A percentile compares a stretch with the other conserved stretches of the same genome.
phyloP scores from a whole-genome alignment of 2,797 vertebrate genomes.

The Labeo calbasu region DNA sequence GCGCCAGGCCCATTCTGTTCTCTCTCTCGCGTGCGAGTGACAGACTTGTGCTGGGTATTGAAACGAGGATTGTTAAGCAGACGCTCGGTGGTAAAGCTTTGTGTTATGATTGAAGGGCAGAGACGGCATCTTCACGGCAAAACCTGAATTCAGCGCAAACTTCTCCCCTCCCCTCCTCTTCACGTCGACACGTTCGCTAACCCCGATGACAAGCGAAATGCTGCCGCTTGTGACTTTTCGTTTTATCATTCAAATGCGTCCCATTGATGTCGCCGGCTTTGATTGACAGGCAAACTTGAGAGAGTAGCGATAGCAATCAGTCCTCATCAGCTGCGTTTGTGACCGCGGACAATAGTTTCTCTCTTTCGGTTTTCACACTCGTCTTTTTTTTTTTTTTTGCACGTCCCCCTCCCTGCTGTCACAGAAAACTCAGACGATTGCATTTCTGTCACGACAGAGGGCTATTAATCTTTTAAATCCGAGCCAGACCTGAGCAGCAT shows the following conservation, averaged over 20 bases:
- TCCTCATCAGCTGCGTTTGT: constrained; percentile 74
- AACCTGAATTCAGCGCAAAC: constrained; percentile 22
- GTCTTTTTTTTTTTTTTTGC: constrained; percentile 48
- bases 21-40: constrained; percentile 67
- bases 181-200: constrained; percentile 57
- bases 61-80: constrained; percentile 73
- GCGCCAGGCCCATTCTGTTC: constrained; percentile 73
- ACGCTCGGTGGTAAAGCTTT: constrained; percentile 76
- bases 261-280: constrained; percentile 70
- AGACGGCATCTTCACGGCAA: constrained; percentile 45
- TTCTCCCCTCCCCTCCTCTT: constrained; percentile 64
- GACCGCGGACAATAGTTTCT: constrained; percentile 74
- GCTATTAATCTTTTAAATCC: constrained; percentile 80
- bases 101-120: constrained; percentile 74
- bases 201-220: constrained; percentile 71
- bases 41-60: constrained; percentile 73
- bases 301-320: constrained; percentile 72
- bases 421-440: constrained; percentile 74
- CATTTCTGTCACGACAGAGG: constrained; percentile 71
- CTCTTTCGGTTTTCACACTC: constrained; percentile 71
- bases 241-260: constrained; percentile 77
- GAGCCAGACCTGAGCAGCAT: constrained; percentile 63
- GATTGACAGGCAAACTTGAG: constrained; percentile 76
- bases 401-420: constrained; percentile 63
- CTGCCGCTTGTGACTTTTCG: constrained; percentile 74